Percentiles rank a stretch among this genome's conserved stretches.
phyloP scores from a whole-genome alignment of 1,140 invertebrate genomes.

The Sesamia nonagrioides region DNA sequence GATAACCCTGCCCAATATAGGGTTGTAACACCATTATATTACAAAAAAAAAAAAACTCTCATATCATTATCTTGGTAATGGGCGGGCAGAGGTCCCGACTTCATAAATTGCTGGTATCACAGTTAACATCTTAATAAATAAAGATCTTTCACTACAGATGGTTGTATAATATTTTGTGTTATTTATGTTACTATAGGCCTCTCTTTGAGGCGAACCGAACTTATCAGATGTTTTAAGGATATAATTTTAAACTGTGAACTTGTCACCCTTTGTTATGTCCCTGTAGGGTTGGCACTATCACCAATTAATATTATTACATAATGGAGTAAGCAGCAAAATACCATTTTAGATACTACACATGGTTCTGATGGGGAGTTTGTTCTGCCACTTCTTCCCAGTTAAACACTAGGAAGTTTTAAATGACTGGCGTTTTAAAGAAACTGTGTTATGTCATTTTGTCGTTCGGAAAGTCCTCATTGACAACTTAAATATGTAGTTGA shows the following conservation, averaged over 20 bases:
- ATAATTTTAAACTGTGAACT: slow-evolving; percentile 76
- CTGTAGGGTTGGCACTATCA: slow-evolving; percentile 19
- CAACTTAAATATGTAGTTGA: too few species aligned
- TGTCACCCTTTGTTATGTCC: slow-evolving; percentile 62
- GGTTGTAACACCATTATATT: slow-evolving; percentile 39
- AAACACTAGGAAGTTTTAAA: too few species aligned
- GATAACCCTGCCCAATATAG: slow-evolving; percentile 28
- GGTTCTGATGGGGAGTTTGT: too few species aligned
- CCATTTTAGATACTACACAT: too few species aligned
- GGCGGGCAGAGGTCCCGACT: slow-evolving; percentile 58
- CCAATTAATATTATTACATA: neutral
- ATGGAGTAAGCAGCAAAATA: too few species aligned
- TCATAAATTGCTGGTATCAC: slow-evolving; percentile 72
- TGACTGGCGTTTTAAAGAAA: too few species aligned
- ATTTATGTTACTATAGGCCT: slow-evolving; percentile 67
- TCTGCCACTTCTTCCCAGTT: too few species aligned
- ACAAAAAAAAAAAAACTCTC: slow-evolving; percentile 56
- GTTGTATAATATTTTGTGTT: slow-evolving; percentile 72
- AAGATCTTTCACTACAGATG: slow-evolving; percentile 70
- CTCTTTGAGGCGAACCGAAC: slow-evolving; percentile 66
- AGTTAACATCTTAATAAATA: slow-evolving; percentile 78
- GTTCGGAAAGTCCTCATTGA: too few species aligned
- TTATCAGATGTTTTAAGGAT: slow-evolving; percentile 72
- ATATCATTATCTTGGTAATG: slow-evolving; percentile 71
- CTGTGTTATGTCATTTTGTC: too few species aligned